These are phyloP conservation scores for Zaprionus ornatus DNA, from an alignment of 1,140 invertebrate genomes.

Conservation along the genomic window DNA sequence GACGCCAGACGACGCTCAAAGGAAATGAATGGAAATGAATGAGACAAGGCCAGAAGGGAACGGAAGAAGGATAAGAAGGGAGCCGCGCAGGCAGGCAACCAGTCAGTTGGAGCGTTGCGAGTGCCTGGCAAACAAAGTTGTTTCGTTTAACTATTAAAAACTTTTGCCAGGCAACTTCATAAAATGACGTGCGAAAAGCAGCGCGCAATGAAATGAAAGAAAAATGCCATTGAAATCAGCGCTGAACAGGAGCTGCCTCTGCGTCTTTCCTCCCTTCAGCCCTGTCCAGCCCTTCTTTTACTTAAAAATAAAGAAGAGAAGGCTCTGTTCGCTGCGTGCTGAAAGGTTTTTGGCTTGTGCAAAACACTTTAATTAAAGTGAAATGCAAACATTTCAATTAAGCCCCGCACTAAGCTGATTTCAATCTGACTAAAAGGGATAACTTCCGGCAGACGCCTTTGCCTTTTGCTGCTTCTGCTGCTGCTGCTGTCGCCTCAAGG, in stretches of 20 bases:
- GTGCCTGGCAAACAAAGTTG: slow-evolving; percentile 41
- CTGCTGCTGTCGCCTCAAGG: slow-evolving; percentile 21
- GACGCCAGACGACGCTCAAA: slow-evolving; percentile 17
- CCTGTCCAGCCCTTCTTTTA: not conserved
- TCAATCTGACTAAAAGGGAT: slow-evolving; percentile 81
- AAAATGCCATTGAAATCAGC: slow-evolving; percentile 43
- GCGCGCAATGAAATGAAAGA: slow-evolving; percentile 60
- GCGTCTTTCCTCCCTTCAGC: not conserved
- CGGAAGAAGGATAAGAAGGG: not conserved
- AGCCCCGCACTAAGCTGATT: slow-evolving; percentile 71
- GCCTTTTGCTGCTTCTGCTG: slow-evolving; percentile 15
- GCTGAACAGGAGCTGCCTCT: not conserved
- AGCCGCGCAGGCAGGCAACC: not conserved
- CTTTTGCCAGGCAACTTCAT: slow-evolving; percentile 64
- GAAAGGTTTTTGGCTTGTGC: slow-evolving; percentile 54
- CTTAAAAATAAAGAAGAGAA: not conserved
- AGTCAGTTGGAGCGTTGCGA: not conserved
- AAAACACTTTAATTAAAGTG: slow-evolving; percentile 78
- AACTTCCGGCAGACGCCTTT: slow-evolving; percentile 69
- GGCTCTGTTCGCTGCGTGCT: slow-evolving; percentile 30
- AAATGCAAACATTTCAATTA: slow-evolving; percentile 80
- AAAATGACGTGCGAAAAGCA: slow-evolving; percentile 69
- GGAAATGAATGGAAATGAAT: slow-evolving; percentile 74
- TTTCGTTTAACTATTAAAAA: slow-evolving; percentile 73
- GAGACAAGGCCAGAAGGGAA: not conserved